Evolutionary conservation across 2,113 vertebrate species (phyloP).

Genomic region (Ictalurus punctatus): DNA sequence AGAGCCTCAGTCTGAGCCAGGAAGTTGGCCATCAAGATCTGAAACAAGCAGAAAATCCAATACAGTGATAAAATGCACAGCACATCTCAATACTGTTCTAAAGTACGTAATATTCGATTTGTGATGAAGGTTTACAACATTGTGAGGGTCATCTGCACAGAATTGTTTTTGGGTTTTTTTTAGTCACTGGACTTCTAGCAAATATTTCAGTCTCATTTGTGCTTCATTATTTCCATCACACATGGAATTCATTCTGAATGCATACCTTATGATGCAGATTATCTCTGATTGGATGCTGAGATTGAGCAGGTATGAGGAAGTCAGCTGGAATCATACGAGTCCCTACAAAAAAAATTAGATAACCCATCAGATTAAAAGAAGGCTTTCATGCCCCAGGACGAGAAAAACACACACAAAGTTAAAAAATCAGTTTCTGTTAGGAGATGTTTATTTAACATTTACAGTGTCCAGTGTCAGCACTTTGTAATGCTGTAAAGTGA

Average conservation of each 20-base stretch:
- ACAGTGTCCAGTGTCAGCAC: background rate
- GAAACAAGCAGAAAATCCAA: background rate
- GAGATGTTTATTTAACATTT: no score
- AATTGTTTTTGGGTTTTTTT: background rate
- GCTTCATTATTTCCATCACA: background rate
- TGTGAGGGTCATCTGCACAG: background rate
- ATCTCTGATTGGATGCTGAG: constrained; percentile 89
- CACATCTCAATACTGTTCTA: background rate
- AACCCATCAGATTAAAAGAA: background rate
- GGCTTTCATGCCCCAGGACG: background rate
- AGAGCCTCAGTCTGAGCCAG: constrained; percentile 95
- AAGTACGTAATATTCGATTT: background rate
- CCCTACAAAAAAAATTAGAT: constrained; percentile 66
- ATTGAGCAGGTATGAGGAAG: constrained; percentile 92
- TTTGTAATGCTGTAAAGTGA: no score
- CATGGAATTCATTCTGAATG: background rate
- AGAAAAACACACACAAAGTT: background rate
- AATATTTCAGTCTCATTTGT: background rate
- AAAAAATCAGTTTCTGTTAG: background rate
- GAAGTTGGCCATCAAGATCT: constrained; percentile 96
- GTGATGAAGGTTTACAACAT: background rate
- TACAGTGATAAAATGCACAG: background rate
- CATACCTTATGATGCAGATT: constrained; percentile 92
- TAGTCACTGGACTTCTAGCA: background rate
- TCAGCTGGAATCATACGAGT: constrained; percentile 96